phyloP scores from a whole-genome alignment of 2,113 vertebrate species.

The Hymenochirus boettgeri region DNA sequence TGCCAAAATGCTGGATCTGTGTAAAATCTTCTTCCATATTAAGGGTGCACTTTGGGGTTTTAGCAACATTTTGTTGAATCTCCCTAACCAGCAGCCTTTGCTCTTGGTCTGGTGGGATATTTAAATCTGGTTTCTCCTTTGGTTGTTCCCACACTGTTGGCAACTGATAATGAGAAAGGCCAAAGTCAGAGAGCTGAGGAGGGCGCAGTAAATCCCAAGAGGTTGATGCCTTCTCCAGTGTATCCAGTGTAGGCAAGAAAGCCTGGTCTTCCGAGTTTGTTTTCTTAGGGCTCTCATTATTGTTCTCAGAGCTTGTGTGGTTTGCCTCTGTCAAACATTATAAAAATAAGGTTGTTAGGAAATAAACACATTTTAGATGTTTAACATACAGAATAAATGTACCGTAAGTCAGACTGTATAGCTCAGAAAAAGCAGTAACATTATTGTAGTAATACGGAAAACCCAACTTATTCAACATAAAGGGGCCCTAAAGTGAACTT shows the following conservation, averaged over 20 bases:
- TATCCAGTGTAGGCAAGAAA: neutral
- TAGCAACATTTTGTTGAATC: conserved; percentile 40
- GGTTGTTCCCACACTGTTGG: conserved; percentile 47
- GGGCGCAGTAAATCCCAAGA: conserved; percentile 48
- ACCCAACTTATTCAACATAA: no score
- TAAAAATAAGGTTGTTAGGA: conserved; percentile 34
- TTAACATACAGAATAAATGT: neutral
- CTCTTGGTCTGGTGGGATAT: neutral
- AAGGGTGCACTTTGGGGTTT: conserved; percentile 74
- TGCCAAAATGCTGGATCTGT: conserved; percentile 74
- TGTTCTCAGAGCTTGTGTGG: neutral
- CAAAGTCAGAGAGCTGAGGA: conserved; percentile 84
- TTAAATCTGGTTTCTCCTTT: accelerated
- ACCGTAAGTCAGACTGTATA: neutral
- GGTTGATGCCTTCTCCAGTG: conserved; percentile 6
- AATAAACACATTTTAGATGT: conserved; percentile 8
- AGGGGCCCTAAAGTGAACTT: no score
- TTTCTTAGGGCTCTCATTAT: conserved; percentile 12
- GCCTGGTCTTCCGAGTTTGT: conserved; percentile 22
- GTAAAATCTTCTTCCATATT: conserved; percentile 65
- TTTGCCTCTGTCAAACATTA: conserved; percentile 32
- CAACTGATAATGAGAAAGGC: conserved; percentile 74
- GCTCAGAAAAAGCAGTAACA: neutral
- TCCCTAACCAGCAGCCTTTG: conserved; percentile 4
- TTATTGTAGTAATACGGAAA: no score